Percentiles rank a stretch among this genome's conserved stretches.
Conservation (phyloP, 2,113 vertebrate species). For the Hydrolagus affinis region DNA sequence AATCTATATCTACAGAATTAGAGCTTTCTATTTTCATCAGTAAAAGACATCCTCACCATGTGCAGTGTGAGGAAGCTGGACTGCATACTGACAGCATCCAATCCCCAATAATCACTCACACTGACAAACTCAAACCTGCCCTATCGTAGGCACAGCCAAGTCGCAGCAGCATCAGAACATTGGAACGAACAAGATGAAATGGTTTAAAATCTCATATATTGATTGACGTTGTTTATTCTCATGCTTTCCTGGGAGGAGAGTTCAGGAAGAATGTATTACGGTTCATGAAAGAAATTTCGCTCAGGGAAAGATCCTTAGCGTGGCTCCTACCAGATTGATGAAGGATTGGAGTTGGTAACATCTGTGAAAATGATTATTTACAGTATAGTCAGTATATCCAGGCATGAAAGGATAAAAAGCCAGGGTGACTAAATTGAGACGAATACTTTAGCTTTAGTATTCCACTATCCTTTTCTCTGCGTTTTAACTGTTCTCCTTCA, state of each 20-base stretch:
- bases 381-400: not conserved
- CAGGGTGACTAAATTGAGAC: not conserved
- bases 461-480: not conserved
- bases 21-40: not conserved
- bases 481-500: not conserved
- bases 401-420: not conserved
- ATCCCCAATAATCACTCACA: conserved; percentile 5
- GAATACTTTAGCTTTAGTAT: not conserved
- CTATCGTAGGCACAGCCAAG: not conserved
- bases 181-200: no score
- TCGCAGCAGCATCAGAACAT: not conserved
- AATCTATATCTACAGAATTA: not conserved
- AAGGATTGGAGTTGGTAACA: not conserved
- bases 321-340: no score
- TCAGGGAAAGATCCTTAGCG: no score
- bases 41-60: not conserved
- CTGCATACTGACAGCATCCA: not conserved
- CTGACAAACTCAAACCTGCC: not conserved
- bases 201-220: no score
- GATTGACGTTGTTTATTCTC: no score
- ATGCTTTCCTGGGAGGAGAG: no score
- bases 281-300: no score
- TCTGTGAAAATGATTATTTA: conserved; percentile 3
- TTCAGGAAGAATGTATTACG: no score
- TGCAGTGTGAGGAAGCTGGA: not conserved